Evolutionary conservation across 2,888 invertebrate species (phyloP), one percentile per base, ranked within the genome.

Genomic region (Norana najaformis): DNA sequence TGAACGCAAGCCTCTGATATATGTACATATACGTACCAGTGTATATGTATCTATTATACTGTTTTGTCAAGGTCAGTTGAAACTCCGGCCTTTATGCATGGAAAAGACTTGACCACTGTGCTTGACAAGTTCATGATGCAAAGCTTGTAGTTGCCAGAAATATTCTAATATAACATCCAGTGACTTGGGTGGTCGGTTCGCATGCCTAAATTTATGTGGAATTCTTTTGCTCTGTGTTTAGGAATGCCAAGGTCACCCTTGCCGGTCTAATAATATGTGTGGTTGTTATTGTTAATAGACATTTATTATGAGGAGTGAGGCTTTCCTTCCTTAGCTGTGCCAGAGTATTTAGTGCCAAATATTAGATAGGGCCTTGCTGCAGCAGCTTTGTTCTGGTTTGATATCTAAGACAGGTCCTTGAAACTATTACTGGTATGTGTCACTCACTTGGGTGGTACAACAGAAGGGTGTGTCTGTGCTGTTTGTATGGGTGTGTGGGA

Each of bases 401-500:
- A 69, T 69, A 69, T 69, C 69, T n/a, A 69, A 69, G 69, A 8
- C 69, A 69, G n/a, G 69, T n/a, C 69, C n/a, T 69, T 69, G 69
- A 69, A 69, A 69, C 69, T 69, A 69, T 69, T 69, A n/a, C 69
- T 69, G 69, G 69, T 69, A 69, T 69, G 69, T 69, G 69, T 69
- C 69, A 69, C n/a, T 1, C 69, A 69, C 69, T 69, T 69, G 13
- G 8, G 3, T 30, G 30, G 69, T 69, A n/a, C n/a, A n/a, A n/a
- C 69, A n/a, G 69, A 69, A 69, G n/a, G 69, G 69, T 69, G 69
- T 30, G 69, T 69, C n/a, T n/a, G 47, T 47, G 69, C n/a, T 69
- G 69, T 69, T 8, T 69, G 69, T 69, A 69, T 30, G 13, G 69
- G 69, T 69, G 69, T 47, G 47, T 47, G n/a, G 69, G 69, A n/a